These are phyloP conservation scores for Eurois occulta DNA, from an alignment of 2,888 invertebrate genomes.

Conservation along the genomic window DNA sequence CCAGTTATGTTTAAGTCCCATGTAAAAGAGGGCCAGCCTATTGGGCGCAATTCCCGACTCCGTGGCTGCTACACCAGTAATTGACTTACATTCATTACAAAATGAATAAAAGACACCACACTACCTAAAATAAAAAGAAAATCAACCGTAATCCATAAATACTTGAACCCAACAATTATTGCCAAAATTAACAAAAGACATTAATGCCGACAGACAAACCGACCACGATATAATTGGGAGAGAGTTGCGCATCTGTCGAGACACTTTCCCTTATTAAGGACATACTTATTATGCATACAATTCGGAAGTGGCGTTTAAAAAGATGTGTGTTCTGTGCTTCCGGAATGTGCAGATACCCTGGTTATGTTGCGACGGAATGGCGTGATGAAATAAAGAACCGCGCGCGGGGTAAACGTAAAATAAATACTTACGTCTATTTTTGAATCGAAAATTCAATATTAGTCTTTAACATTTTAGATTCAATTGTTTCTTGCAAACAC, in stretches of 20 bases:
- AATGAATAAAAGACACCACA: neutral
- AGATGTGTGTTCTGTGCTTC: neutral
- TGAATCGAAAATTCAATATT: no score
- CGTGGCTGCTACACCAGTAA: no score
- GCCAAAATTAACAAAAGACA: constrained; percentile 31
- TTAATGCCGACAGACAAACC: constrained; percentile 12
- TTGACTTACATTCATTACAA: neutral
- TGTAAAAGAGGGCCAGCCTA: no score
- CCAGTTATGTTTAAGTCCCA: no score
- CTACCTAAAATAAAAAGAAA: no score
- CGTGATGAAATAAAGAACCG: neutral
- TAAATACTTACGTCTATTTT: no score
- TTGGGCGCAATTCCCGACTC: no score
- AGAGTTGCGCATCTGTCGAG: constrained; percentile 62
- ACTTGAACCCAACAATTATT: constrained; percentile 13
- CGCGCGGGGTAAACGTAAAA: no score
- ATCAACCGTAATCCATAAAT: no score
- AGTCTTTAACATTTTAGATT: no score
- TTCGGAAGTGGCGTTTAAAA: constrained; percentile 11
- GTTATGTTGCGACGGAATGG: neutral
- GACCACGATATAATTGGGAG: constrained; percentile 51
- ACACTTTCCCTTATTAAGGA: constrained; percentile 61
- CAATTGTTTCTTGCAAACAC: no score
- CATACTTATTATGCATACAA: constrained; percentile 13
- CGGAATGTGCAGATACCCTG: neutral